These are phyloP conservation scores for Diplolepis rosae DNA, from an alignment of 2,888 invertebrate genomes.

Conservation along the genomic window DNA sequence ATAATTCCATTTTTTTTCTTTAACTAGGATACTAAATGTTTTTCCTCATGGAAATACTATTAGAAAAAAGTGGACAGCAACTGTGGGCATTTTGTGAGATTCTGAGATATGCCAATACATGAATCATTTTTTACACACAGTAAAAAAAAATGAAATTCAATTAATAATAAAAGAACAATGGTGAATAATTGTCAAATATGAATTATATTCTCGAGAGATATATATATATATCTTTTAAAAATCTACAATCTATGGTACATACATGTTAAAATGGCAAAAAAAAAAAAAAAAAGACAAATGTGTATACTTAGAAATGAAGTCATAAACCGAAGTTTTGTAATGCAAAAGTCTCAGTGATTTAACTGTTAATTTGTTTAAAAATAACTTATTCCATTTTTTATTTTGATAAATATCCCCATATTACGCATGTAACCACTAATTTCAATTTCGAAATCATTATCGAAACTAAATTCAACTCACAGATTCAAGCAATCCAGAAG, in stretches of 20 bases:
- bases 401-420: neutral
- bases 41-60: too few species aligned
- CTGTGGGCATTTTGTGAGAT: too few species aligned
- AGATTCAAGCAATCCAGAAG: neutral
- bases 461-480: neutral
- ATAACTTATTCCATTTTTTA: neutral
- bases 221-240: conserved; percentile 29
- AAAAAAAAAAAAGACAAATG: conserved; percentile 12
- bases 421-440: too few species aligned
- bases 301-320: conserved; percentile 11
- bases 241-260: conserved; percentile 24
- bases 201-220: conserved; percentile 30
- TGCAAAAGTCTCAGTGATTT: neutral
- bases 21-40: too few species aligned
- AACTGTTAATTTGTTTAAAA: neutral
- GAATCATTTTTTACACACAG: too few species aligned
- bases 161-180: neutral
- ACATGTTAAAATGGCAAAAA: conserved; percentile 22
- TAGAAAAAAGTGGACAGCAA: too few species aligned
- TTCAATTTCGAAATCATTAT: neutral
- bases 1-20: too few species aligned
- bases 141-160: neutral
- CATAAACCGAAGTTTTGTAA: conserved; percentile 1
- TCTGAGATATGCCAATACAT: too few species aligned
- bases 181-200: conserved; percentile 25